Evolutionary conservation across 2,888 invertebrate genomes (phyloP).

Genomic region (Nephrotoma appendiculata): DNA sequence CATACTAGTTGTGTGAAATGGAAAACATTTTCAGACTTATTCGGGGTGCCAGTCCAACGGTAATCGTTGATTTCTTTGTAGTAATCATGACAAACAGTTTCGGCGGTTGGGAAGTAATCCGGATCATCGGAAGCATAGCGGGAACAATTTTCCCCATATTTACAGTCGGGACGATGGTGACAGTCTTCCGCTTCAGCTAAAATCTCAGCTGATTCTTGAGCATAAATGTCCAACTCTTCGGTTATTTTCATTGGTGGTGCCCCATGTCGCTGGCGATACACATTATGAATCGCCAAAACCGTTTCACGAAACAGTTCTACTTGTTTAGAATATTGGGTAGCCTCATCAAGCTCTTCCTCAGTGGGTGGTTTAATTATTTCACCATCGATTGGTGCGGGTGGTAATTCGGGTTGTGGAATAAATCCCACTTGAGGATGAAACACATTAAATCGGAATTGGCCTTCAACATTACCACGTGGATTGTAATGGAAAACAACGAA

Average conservation of each 20-base stretch:
- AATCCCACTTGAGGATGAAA: neutral
- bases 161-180: neutral
- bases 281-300: neutral
- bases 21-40: neutral
- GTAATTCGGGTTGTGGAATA: neutral
- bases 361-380: neutral
- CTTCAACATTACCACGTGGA: slow-evolving; percentile 19
- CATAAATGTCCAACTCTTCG: neutral
- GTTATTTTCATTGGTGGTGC: neutral
- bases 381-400: neutral
- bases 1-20: neutral
- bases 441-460: slow-evolving; percentile 4
- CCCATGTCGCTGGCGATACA: neutral
- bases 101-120: neutral
- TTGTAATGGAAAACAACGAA: slow-evolving; percentile 48
- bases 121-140: neutral
- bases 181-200: neutral
- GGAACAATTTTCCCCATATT: neutral
- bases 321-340: neutral
- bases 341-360: neutral
- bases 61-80: neutral
- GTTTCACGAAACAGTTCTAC: neutral
- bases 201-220: neutral
- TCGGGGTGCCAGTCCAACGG: neutral
- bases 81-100: neutral